Conservation (phyloP, 2,888 invertebrate species). For the Petrolisthes cinctipes region DNA sequence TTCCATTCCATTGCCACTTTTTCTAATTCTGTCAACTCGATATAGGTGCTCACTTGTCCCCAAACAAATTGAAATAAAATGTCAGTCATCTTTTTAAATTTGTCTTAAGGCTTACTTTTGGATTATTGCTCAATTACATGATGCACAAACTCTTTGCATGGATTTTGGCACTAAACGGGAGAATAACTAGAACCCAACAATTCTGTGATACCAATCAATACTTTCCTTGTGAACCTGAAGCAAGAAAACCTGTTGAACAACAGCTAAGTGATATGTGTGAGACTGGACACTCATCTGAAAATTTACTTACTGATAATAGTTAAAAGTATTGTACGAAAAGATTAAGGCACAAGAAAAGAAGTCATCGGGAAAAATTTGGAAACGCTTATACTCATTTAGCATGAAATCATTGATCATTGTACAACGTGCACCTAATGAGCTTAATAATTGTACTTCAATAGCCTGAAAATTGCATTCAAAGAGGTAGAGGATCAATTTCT, state of each 20-base stretch:
- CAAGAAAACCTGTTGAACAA: not conserved
- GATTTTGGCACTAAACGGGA: not conserved
- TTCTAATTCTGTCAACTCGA: too few species aligned
- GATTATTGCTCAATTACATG: not conserved
- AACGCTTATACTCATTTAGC: not conserved
- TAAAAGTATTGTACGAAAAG: not conserved
- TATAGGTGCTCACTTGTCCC: too few species aligned
- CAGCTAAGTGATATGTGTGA: not conserved
- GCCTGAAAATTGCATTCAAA: conserved; percentile 18
- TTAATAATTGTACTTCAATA: conserved; percentile 12
- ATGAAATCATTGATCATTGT: not conserved
- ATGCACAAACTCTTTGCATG: not conserved
- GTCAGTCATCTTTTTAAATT: not conserved
- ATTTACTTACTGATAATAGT: not conserved
- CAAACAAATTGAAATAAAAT: too few species aligned
- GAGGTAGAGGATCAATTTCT: conserved; percentile 7
- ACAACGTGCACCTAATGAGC: not conserved
- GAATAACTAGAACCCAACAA: not conserved
- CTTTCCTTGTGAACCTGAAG: not conserved
- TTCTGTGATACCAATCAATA: not conserved
- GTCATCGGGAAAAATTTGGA: not conserved
- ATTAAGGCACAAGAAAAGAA: conserved; percentile 15
- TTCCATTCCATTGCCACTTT: too few species aligned
- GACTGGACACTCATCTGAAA: not conserved
- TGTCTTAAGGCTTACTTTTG: conserved; percentile 4